Percentiles rank a stretch among this genome's conserved stretches.
phyloP scores from a whole-genome alignment of 2,888 invertebrate species.

The Spilosoma lubricipeda region DNA sequence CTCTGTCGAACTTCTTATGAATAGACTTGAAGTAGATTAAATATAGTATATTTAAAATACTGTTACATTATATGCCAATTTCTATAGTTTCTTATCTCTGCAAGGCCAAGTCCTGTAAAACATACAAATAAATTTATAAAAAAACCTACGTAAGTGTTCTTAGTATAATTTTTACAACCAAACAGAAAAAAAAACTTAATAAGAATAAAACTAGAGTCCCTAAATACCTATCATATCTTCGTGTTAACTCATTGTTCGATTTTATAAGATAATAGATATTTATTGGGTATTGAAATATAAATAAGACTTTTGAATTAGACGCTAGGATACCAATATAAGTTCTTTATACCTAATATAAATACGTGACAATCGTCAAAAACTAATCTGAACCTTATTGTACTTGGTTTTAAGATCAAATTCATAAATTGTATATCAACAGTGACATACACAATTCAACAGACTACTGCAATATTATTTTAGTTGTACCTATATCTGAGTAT shows the following conservation, averaged over 20 bases:
- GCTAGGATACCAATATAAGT: neutral
- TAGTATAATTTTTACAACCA: slow-evolving; percentile 45
- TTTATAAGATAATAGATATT: slow-evolving; percentile 29
- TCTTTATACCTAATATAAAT: neutral
- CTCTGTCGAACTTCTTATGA: slow-evolving; percentile 17
- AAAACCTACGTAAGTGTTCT: neutral
- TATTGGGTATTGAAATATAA: slow-evolving; percentile 19
- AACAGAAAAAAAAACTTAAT: slow-evolving; percentile 39
- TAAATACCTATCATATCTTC: slow-evolving; percentile 36
- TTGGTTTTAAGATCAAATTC: neutral
- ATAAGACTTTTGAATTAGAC: slow-evolving; percentile 10
- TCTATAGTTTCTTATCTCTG: neutral
- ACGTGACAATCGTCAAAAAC: neutral
- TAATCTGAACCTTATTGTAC: too few relatives aligned
- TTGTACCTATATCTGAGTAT: too few relatives aligned
- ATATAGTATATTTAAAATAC: slow-evolving; percentile 12
- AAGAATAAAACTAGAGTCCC: slow-evolving; percentile 41
- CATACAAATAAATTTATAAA: neutral
- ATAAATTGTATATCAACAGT: too few relatives aligned
- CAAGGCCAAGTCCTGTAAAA: neutral
- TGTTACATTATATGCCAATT: neutral
- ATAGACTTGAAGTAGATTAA: slow-evolving; percentile 9
- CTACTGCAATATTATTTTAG: neutral
- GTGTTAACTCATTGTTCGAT: slow-evolving; percentile 35
- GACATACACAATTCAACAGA: too few relatives aligned